Evolutionary conservation across 1,140 invertebrate genomes (phyloP), one percentile per base, ranked within the genome.

Genomic region (Drosophila tsacasi): DNA sequence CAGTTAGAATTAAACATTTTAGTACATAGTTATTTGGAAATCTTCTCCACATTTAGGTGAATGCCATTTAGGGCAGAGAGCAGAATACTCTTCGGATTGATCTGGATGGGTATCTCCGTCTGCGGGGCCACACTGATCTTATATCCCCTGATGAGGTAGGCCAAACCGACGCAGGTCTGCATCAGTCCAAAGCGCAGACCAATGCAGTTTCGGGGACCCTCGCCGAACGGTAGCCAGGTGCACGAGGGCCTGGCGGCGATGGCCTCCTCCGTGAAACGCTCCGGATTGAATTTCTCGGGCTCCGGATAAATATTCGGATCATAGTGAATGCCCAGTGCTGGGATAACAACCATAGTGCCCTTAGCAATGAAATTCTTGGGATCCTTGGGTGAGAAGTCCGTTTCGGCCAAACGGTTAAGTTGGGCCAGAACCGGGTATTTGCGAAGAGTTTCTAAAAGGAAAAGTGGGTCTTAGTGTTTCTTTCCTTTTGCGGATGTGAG

Each of bases 171-270:
- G n/a, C n/a, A n/a, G n/a, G n/a, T n/a, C n/a, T n/a, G 5, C 85
- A 96, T 92, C 8, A 94, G 82, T 7, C 94, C 95, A 75, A 96
- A 95, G 42, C 95, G 92, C 76, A 95, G 92, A n/a, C 95, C 96
- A 64, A 86, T 79, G 60, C 92, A 93, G 50, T 90, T 91, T 0
- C 91, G 62, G 0, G 91, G 91, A 32, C 84, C 84, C 13, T 89
- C 84, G 0, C 84, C 84, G 9, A 89, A 89, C 1, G 84, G 84
- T 0, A 91, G 21, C 87, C 87, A 91, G 32, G 83, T 78, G 40
- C 83, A 83, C 1, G 83, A 44, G 5, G 80, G 77, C 17, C 87
- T 69, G 0, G 77, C 50, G 1, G 59, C n/a, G 8, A 91, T 83
- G 25, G 75, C 92, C 66, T 93, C 92, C 5, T 94, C 94, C 6